Evolutionary conservation across 2,113 vertebrate genomes (phyloP), one percentile per base, ranked within the genome.

Genomic region (Petrocephalus zakoni): DNA sequence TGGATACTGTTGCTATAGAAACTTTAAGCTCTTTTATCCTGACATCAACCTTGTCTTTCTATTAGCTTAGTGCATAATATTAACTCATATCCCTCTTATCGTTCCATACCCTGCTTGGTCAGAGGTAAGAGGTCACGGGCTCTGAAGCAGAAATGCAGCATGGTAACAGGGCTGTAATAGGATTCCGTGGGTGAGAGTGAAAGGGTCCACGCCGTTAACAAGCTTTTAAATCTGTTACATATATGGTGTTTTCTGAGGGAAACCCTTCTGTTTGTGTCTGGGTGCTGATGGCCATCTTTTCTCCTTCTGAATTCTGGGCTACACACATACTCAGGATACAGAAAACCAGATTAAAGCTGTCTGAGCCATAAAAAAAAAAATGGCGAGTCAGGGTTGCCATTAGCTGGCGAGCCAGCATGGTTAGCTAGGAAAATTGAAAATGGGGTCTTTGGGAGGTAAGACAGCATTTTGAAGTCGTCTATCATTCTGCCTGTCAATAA

Each of bases 1-100:
- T 93, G 92, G 93, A 93, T 90, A 93, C 91, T 68, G 95, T 96
- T 95, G 91, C 95, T 93, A 94, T 95, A 93, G 95, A 93, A 94
- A 96, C 93, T 92, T 94, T 91, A 93, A 91, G 92, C 93, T 92
- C 92, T 91, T 94, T 91, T 92, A 88, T 92, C 92, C 91, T 92
- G 90, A 92, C 90, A 89, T 81, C 91, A 93, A 94, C 92, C 92
- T 93, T 95, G 94, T 90, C 94, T 94, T 94, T 93, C 93, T 84
- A 90, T 89, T 91, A 91, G 91, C 91, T 92, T 88, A 89, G 55
- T 92, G 87, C 84, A 89, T 92, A 89, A 91, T 81, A 68, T 87
- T 89, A 89, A 92, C 91, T 90, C 91, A 90, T 85, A 88, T 89
- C 88, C 90, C 21, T 92, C 83, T 55, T 89, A 88, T 87, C 85